phyloP scores from a whole-genome alignment of 2,797 vertebrate species.

The Molothrus ater region DNA sequence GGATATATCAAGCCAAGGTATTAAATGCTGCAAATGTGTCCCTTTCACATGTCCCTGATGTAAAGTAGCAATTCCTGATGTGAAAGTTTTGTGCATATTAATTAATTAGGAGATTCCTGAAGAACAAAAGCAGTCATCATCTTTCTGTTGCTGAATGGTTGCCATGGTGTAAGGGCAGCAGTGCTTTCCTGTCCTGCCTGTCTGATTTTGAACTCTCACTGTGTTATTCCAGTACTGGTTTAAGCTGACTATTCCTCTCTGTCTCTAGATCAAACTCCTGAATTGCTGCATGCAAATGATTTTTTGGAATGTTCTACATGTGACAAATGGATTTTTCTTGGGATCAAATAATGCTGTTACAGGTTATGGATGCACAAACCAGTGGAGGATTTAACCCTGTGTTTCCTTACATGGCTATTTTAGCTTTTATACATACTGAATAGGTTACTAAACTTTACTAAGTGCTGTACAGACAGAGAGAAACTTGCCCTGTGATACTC shows the following conservation, averaged over 20 bases:
- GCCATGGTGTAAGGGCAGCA: neutral
- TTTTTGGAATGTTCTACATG: neutral
- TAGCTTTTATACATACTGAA: neutral
- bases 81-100: neutral
- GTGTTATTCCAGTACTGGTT: neutral
- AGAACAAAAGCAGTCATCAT: neutral
- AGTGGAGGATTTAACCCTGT: neutral
- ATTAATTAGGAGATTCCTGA: neutral
- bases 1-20: constrained; percentile 88
- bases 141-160: neutral
- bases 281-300: neutral
- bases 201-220: neutral
- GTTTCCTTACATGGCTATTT: neutral
- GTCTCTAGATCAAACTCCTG: neutral
- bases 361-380: neutral
- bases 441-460: neutral
- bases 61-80: neutral
- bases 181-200: neutral
- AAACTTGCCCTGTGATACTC: neutral
- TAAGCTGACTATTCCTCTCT: neutral
- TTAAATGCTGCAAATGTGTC: neutral
- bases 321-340: neutral
- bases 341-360: neutral
- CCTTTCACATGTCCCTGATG: neutral
- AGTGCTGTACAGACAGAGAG: neutral